Base-by-base conservation (phyloP, 1,140 invertebrate species). In the Protaetia brevitarsis region DNA sequence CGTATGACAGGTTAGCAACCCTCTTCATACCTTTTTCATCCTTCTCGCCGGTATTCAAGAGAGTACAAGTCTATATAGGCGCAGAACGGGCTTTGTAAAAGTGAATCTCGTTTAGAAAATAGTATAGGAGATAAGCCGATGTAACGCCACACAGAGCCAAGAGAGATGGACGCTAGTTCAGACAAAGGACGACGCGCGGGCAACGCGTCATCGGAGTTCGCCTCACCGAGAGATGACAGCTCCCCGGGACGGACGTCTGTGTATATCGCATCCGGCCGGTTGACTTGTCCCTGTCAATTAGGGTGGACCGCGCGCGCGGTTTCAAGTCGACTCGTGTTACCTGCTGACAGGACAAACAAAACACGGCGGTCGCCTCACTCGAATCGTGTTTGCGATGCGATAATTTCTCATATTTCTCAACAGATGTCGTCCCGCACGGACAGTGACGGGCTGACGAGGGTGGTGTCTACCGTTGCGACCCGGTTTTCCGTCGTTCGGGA, bases 281-380 rank as follows among this genome's bases (percentile, higher is more conserved):
- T 72, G 72, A 74, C 75, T 74, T 74, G 72, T 74, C 70, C 68
- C 74, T 74, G 73, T 75, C 74, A 75, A 75, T 75, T 75, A 75
- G 70, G 72, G 63, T 13, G 36, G 29, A 60, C 63, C 31, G 51
- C n/a, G n/a, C 69, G 70, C 65, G 65, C 67, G 70, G 70, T 72
- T 73, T 74, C 72, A 69, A 69, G 72, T 74, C 73, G 70, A 71
- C 66, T 76, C 71, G 63, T 65, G 71, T 76, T 76, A 74, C 73
- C 72, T 72, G 74, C 65, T 72, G 72, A 74, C 73, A 73, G 70
- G 69, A 70, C 71, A 72, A 72, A 73, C 72, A 69, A 73, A 73
- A 73, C 72, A 72, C n/a, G 70, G 68, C 72, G 66, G 68, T 69
- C 70, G 67, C 51, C 51, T 58, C 62, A 62, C 60, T 70, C 64